phyloP scores from a whole-genome alignment of 2,797 vertebrate species.

The Etheostoma perlongum region DNA sequence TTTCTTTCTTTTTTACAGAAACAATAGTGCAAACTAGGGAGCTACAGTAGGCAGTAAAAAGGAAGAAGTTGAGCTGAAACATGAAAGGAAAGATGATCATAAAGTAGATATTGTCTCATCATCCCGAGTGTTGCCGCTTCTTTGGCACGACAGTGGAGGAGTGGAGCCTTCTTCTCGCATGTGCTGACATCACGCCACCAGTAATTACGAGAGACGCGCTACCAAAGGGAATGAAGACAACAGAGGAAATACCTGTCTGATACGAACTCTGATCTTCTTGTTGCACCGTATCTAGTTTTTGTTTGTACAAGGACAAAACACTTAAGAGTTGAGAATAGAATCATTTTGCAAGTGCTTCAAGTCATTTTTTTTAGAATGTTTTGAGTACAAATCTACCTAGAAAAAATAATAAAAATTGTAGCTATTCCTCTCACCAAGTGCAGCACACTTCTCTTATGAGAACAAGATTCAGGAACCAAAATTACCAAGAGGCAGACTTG shows the following conservation, averaged over 20 bases:
- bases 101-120: conserved; percentile 55
- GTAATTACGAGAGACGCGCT: conserved; percentile 71
- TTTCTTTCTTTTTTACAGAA: background rate
- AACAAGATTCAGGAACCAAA: background rate
- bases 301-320: conserved; percentile 55
- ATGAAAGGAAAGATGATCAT: conserved; percentile 46
- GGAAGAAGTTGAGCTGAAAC: conserved; percentile 31
- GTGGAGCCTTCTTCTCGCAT: conserved; percentile 42
- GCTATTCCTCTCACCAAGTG: background rate
- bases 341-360: conserved; percentile 1
- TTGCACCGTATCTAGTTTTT: conserved; percentile 36
- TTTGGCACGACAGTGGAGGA: conserved; percentile 32
- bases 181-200: conserved; percentile 56
- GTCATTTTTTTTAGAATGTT: conserved; percentile 6
- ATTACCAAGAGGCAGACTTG: conserved; percentile 13
- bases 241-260: conserved; percentile 67
- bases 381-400: conserved; percentile 3
- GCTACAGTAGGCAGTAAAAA: conserved; percentile 4
- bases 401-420: conserved; percentile 3
- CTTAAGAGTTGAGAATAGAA: background rate
- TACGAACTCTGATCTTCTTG: conserved; percentile 54
- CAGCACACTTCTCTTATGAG: background rate
- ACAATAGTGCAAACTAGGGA: conserved; percentile 8
- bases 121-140: conserved; percentile 46
- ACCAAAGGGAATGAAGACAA: conserved; percentile 70